Evolutionary conservation across 1,140 invertebrate genomes (phyloP).

Genomic region (Bombus haemorrhoidalis): DNA sequence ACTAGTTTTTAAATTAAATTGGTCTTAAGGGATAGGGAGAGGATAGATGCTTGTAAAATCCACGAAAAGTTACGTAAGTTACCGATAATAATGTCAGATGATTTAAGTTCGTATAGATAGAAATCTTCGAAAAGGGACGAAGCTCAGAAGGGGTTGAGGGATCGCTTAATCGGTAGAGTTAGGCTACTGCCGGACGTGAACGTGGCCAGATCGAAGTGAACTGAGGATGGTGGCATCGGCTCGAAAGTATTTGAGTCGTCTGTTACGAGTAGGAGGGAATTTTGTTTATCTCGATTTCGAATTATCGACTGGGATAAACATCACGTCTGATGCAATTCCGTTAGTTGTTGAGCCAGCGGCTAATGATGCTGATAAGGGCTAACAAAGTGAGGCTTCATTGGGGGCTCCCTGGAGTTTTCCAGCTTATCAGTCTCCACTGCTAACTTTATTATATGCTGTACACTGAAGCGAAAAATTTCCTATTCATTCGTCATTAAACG

Average conservation of each 20-base stretch:
- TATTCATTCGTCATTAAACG: background rate
- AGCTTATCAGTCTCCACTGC: slow-evolving; percentile 42
- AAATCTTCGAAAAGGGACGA: background rate
- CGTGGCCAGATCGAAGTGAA: slow-evolving; percentile 53
- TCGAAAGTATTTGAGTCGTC: slow-evolving; percentile 76
- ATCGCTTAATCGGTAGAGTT: too few species aligned
- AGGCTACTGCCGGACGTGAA: background rate
- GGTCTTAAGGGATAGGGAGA: background rate
- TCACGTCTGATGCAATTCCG: slow-evolving; percentile 79
- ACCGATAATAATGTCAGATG: background rate
- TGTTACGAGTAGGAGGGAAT: slow-evolving; percentile 66
- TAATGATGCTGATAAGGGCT: slow-evolving; percentile 76
- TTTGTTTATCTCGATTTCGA: slow-evolving; percentile 76
- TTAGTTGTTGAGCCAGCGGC: slow-evolving; percentile 77
- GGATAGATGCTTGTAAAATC: background rate
- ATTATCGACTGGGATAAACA: slow-evolving; percentile 77
- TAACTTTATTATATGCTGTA: slow-evolving; percentile 1
- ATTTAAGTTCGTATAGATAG: background rate
- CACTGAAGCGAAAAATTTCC: slow-evolving; percentile 38
- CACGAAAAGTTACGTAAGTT: background rate
- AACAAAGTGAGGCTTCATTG: slow-evolving; percentile 70
- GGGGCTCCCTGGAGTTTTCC: slow-evolving; percentile 73
- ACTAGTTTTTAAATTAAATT: background rate
- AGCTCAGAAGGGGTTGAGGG: too few species aligned
- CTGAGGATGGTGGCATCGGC: slow-evolving; percentile 62